Conservation (phyloP, 2,797 vertebrate species). For the Erethizon dorsatum region DNA sequence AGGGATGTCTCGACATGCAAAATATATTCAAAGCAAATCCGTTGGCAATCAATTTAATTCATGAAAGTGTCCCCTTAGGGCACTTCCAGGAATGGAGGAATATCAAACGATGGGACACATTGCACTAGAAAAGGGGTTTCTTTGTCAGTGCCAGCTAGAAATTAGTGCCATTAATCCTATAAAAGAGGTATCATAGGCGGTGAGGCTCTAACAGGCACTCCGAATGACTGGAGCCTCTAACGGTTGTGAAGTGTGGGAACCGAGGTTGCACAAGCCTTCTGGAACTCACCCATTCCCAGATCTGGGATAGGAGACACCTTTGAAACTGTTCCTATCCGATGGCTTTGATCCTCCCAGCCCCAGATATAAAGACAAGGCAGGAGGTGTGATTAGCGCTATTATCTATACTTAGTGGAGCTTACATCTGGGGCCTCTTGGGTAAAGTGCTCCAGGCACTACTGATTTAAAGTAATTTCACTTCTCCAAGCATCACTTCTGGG, state of each 20-base stretch:
- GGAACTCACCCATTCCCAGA: neutral
- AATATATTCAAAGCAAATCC: conserved; percentile 23
- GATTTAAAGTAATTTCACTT: conserved; percentile 64
- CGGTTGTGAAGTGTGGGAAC: conserved; percentile 10
- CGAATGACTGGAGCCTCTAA: neutral
- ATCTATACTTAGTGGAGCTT: conserved; percentile 67
- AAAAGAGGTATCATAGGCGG: neutral
- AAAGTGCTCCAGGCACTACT: conserved; percentile 56
- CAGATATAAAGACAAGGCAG: conserved; percentile 65
- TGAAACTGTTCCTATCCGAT: conserved; percentile 60
- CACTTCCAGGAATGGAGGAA: neutral
- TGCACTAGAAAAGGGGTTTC: neutral
- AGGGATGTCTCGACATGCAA: neutral
- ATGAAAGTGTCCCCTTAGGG: neutral
- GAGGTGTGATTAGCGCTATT: conserved; percentile 62
- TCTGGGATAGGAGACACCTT: neutral
- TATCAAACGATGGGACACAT: neutral
- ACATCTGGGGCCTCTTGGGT: neutral
- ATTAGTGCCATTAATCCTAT: neutral
- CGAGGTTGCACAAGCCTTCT: neutral
- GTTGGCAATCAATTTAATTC: conserved; percentile 4
- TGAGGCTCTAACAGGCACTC: neutral
- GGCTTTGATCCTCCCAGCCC: conserved; percentile 73
- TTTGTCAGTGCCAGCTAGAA: neutral
- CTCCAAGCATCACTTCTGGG: conserved; percentile 53